These are phyloP conservation scores for Peromyscus nudipes DNA, from an alignment of 2,797 vertebrate species.

Conservation along the genomic window DNA sequence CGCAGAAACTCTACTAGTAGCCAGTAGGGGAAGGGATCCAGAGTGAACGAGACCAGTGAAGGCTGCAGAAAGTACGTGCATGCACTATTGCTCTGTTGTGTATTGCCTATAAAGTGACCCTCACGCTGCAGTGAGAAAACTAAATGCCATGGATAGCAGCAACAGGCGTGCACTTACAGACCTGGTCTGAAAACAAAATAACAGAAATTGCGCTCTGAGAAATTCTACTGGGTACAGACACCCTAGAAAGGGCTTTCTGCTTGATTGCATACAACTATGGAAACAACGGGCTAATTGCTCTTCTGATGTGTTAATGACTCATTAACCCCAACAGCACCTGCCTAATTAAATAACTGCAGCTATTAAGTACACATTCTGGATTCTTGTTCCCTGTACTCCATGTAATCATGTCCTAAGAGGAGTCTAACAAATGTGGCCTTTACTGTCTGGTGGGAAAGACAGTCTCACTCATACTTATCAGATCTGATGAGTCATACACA, in stretches of 20 bases:
- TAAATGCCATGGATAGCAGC: background rate
- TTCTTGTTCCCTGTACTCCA: background rate
- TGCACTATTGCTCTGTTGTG: background rate
- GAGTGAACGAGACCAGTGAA: background rate
- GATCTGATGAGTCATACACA: background rate
- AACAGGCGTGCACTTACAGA: background rate
- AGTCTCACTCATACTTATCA: background rate
- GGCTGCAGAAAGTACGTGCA: fast-evolving
- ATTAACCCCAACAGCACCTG: conserved; percentile 65
- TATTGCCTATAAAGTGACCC: background rate
- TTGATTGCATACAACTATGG: background rate
- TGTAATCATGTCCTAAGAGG: background rate
- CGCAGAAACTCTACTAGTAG: too few relatives aligned
- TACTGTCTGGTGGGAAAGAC: background rate
- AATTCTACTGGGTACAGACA: background rate
- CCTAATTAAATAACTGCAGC: conserved; percentile 62
- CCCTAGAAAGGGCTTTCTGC: background rate
- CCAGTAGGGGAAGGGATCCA: too few relatives aligned
- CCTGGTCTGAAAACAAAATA: background rate
- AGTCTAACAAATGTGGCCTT: background rate
- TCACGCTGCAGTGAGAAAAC: background rate
- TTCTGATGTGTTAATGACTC: conserved; percentile 59
- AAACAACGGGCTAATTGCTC: conserved; percentile 49
- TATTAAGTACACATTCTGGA: background rate
- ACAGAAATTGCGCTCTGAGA: background rate